These are phyloP conservation scores for Siniperca chuatsi DNA, from an alignment of 2,113 vertebrate species.

Conservation along the genomic window DNA sequence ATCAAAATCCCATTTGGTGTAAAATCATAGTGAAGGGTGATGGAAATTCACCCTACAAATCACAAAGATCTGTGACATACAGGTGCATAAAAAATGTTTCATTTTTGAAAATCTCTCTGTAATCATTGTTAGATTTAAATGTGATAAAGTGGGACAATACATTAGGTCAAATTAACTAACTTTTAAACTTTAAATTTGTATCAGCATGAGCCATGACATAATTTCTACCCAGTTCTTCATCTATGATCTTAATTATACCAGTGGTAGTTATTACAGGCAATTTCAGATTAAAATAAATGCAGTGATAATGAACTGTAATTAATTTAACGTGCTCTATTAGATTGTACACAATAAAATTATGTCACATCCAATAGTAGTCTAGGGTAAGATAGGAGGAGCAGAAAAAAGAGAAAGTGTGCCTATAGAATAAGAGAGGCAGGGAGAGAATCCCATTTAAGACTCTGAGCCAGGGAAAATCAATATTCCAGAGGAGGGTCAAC, in stretches of 20 bases:
- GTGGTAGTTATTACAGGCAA: background rate
- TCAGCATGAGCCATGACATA: background rate
- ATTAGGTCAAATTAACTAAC: background rate
- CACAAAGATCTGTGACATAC: background rate
- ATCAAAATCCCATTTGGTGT: slow-evolving; percentile 11
- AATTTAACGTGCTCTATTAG: slow-evolving; percentile 23
- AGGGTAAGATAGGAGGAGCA: background rate
- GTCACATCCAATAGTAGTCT: slow-evolving; percentile 1
- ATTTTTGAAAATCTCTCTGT: background rate
- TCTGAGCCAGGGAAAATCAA: slow-evolving; percentile 55
- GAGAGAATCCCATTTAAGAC: slow-evolving; percentile 40
- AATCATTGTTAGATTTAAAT: background rate
- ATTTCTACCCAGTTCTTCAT: background rate
- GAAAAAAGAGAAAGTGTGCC: background rate
- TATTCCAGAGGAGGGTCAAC: slow-evolving; percentile 43
- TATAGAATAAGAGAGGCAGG: background rate
- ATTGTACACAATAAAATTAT: slow-evolving; percentile 14
- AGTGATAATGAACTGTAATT: slow-evolving; percentile 28
- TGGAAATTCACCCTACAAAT: background rate
- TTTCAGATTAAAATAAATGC: slow-evolving; percentile 19
- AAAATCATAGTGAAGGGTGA: background rate
- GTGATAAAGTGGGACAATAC: background rate
- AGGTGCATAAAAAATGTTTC: background rate
- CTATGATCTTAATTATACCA: background rate
- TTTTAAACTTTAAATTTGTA: background rate